These are phyloP conservation scores for Chaenodraco wilsoni DNA, from an alignment of 2,797 vertebrate species.

Conservation along the genomic window DNA sequence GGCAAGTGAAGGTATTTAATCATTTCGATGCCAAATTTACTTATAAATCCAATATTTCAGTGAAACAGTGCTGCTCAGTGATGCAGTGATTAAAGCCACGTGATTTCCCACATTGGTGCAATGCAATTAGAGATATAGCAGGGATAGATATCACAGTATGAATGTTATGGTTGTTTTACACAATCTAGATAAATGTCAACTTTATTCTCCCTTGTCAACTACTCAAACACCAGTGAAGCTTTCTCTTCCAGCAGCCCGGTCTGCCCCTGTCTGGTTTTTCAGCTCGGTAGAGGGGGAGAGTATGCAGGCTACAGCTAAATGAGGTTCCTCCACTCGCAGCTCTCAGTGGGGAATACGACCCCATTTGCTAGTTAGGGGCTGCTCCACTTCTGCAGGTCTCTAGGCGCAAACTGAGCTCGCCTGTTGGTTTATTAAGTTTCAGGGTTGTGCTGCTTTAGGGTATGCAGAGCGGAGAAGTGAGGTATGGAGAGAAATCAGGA, in stretches of 20 bases:
- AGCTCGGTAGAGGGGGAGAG: slow-evolving; percentile 58
- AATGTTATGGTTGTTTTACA: neutral
- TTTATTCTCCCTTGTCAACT: slow-evolving; percentile 48
- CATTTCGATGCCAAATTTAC: slow-evolving; percentile 1
- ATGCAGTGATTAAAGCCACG: neutral
- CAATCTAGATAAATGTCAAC: slow-evolving; percentile 31
- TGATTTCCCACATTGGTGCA: neutral
- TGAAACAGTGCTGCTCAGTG: slow-evolving; percentile 19
- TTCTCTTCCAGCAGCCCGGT: slow-evolving; percentile 47
- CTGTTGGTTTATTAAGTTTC: slow-evolving; percentile 79
- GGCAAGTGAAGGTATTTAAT: neutral
- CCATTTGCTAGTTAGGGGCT: slow-evolving; percentile 81
- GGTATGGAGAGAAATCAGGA: slow-evolving; percentile 64
- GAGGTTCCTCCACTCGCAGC: slow-evolving; percentile 80
- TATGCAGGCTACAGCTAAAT: slow-evolving; percentile 84
- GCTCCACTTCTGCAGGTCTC: slow-evolving; percentile 80
- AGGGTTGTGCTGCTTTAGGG: slow-evolving; percentile 73
- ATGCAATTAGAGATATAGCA: slow-evolving; percentile 17
- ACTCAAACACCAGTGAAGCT: slow-evolving; percentile 51
- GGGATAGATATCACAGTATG: neutral
- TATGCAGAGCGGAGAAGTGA: slow-evolving; percentile 68
- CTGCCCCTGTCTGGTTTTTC: slow-evolving; percentile 61
- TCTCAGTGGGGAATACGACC: slow-evolving; percentile 85
- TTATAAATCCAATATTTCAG: slow-evolving; percentile 12
- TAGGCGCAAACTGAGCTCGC: slow-evolving; percentile 69